Percentiles rank a stretch among this genome's conserved stretches.
Evolutionary conservation across 2,797 vertebrate species (phyloP).

Genomic region (Poeciliopsis gracilis): DNA sequence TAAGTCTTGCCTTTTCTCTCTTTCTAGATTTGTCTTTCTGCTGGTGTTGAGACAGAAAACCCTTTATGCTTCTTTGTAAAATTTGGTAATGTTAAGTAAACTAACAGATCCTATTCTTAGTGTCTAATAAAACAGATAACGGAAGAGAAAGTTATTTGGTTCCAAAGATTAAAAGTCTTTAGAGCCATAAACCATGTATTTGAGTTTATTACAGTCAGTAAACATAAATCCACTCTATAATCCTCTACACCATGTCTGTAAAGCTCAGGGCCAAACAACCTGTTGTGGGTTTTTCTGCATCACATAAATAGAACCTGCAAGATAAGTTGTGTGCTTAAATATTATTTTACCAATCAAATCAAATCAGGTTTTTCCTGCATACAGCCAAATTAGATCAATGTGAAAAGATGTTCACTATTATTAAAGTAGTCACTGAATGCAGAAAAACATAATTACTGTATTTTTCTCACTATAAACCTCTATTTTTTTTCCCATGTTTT

Average conservation of each 20-base stretch:
- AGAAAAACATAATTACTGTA: too few species aligned
- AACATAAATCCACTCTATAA: not conserved
- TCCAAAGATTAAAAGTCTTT: not conserved
- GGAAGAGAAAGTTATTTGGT: not conserved
- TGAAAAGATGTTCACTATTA: too few species aligned
- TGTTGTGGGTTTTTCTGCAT: too few species aligned
- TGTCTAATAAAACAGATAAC: not conserved
- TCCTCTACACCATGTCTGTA: not conserved
- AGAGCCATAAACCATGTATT: not conserved
- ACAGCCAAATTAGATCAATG: too few species aligned
- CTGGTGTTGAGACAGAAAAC: not conserved
- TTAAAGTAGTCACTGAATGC: too few species aligned
- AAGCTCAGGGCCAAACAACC: too few species aligned
- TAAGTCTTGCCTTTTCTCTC: not conserved
- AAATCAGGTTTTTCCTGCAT: too few species aligned
- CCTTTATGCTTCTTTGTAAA: not conserved
- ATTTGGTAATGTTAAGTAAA: not conserved
- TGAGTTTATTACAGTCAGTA: not conserved
- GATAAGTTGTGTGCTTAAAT: too few species aligned
- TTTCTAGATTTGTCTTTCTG: not conserved
- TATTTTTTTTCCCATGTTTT: too few species aligned
- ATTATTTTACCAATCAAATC: too few species aligned
- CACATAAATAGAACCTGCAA: too few species aligned
- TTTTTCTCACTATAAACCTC: too few species aligned
- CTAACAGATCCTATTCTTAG: not conserved